A percentile compares a stretch with the other conserved stretches of the same genome.
These are phyloP conservation scores for Premnoplex brunnescens DNA, from an alignment of 2,797 vertebrate genomes.

Conservation along the genomic window DNA sequence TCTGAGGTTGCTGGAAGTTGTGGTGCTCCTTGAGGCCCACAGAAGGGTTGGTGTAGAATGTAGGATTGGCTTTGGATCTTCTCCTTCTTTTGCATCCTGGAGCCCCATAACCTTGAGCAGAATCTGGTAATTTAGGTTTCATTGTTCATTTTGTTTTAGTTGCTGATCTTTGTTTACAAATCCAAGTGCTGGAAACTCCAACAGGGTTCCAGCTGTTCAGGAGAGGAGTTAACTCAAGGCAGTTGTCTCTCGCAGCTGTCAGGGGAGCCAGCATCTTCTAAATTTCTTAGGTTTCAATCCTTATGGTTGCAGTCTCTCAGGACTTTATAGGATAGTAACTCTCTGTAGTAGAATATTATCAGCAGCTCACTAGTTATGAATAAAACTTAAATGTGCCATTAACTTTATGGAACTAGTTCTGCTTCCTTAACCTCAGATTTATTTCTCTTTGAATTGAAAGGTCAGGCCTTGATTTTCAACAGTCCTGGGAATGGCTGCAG, in stretches of 20 bases:
- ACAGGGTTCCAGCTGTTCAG: not conserved
- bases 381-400: not conserved
- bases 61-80: not conserved
- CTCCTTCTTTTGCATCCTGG: not conserved
- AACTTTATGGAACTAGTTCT: not conserved
- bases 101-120: not conserved
- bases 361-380: not conserved
- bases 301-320: not conserved
- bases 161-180: not conserved
- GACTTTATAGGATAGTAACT: not conserved
- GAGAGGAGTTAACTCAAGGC: not conserved
- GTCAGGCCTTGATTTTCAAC: conserved; percentile 84
- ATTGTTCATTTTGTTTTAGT: not conserved
- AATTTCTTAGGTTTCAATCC: not conserved
- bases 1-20: not conserved
- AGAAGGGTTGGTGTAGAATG: not conserved
- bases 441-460: conserved; percentile 71
- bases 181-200: not conserved
- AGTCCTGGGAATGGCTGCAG: conserved; percentile 85
- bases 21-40: not conserved
- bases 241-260: not conserved
- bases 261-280: not conserved
- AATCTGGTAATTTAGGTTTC: not conserved
- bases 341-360: not conserved
- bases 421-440: not conserved